Conservation (phyloP, 2,113 vertebrate species). For the Thalassarche chlororhynchos region DNA sequence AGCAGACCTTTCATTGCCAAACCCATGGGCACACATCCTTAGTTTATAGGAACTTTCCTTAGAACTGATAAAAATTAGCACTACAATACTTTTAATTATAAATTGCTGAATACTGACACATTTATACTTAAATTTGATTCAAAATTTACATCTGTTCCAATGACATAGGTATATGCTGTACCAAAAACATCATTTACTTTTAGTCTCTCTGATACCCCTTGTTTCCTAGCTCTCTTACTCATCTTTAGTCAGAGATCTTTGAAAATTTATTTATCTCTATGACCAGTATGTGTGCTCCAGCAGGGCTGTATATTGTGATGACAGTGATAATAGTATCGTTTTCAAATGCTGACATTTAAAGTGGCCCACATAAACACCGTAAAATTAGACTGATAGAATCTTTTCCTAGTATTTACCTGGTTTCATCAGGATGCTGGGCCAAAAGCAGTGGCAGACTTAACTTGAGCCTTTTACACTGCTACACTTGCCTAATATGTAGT, state of each 20-base stretch:
- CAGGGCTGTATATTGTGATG: background rate
- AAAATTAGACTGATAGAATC: background rate
- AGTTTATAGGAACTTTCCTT: background rate
- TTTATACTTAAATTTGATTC: background rate
- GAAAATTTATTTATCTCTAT: background rate
- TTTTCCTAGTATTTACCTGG: background rate
- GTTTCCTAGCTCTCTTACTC: background rate
- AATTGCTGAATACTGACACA: background rate
- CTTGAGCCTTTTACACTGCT: background rate
- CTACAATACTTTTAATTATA: background rate
- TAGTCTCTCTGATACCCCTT: background rate
- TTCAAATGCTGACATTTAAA: background rate
- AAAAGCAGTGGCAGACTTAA: background rate
- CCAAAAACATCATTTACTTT: background rate
- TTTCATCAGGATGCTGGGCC: background rate
- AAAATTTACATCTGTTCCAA: background rate
- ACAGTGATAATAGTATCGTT: accelerated
- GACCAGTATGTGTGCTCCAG: background rate
- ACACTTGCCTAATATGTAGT: background rate
- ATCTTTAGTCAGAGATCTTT: background rate
- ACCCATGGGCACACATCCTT: background rate
- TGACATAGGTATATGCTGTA: background rate
- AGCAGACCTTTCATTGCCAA: background rate
- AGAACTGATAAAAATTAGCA: background rate
- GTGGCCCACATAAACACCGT: background rate